phyloP scores from a whole-genome alignment of 2,888 invertebrate species.

The Zootermopsis nevadensis region DNA sequence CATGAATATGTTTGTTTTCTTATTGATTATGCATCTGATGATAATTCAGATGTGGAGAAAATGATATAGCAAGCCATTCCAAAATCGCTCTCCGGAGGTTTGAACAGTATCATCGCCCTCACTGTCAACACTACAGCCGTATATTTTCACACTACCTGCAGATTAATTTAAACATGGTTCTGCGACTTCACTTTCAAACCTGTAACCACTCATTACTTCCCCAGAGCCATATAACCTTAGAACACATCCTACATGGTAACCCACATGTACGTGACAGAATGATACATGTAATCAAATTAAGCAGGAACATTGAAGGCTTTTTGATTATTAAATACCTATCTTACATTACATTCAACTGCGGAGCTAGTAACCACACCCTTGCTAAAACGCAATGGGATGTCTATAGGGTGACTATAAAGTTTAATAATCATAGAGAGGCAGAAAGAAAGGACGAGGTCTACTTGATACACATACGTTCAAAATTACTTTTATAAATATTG shows the following conservation, averaged over 20 bases:
- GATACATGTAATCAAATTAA: constrained; percentile 44
- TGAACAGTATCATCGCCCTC: constrained; percentile 5
- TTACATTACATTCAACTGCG: constrained; percentile 33
- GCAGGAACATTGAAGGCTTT: constrained; percentile 40
- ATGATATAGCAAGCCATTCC: constrained; percentile 30
- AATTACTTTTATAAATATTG: too few species aligned
- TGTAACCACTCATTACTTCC: constrained; percentile 39
- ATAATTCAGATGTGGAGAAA: neutral
- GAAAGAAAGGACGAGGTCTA: too few species aligned
- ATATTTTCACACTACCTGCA: neutral
- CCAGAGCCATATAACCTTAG: constrained; percentile 22
- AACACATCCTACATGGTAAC: constrained; percentile 8
- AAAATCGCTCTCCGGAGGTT: constrained; percentile 27
- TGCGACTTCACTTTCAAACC: constrained; percentile 18
- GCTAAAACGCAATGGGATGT: neutral
- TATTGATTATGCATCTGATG: constrained; percentile 27
- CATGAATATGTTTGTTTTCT: neutral
- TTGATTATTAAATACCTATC: constrained; percentile 43
- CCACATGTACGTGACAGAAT: constrained; percentile 36
- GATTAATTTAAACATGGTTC: constrained; percentile 35
- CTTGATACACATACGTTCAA: too few species aligned
- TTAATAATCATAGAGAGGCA: neutral
- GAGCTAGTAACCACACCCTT: constrained; percentile 36
- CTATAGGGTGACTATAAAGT: constrained; percentile 11
- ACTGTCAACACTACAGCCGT: constrained; percentile 23